Conservation (phyloP, 2,797 vertebrate genomes). For the Atherinosoma microstoma region DNA sequence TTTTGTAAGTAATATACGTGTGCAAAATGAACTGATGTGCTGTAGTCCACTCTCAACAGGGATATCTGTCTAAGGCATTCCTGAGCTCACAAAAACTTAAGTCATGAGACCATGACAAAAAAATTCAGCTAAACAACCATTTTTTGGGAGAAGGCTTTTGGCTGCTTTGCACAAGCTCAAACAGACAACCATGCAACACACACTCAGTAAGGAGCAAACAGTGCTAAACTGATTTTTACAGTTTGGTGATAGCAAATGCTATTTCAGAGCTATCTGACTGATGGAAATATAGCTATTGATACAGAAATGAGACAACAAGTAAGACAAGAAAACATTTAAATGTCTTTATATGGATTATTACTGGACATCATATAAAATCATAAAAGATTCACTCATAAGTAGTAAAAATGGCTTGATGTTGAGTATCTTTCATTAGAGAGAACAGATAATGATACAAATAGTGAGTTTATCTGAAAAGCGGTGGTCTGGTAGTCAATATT, state of each 20-base stretch:
- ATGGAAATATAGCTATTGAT: slow-evolving; percentile 49
- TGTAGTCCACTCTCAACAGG: slow-evolving; percentile 16
- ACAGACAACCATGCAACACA: background rate
- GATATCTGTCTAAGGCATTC: slow-evolving; percentile 46
- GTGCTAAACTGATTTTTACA: slow-evolving; percentile 11
- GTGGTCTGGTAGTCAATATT: background rate
- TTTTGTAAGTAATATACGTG: too few species aligned
- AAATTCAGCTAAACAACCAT: slow-evolving; percentile 29
- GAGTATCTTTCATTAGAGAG: slow-evolving; percentile 2
- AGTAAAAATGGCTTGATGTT: slow-evolving; percentile 3
- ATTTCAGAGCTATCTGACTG: slow-evolving; percentile 31
- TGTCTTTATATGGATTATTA: background rate
- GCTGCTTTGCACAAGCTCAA: slow-evolving; percentile 35
- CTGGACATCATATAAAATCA: background rate
- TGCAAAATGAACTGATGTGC: background rate
- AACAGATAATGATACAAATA: background rate
- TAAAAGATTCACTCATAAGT: background rate
- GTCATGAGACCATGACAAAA: slow-evolving; percentile 45
- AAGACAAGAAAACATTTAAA: slow-evolving; percentile 3
- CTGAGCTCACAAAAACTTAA: slow-evolving; percentile 31
- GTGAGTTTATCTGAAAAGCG: background rate
- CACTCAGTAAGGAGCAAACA: background rate
- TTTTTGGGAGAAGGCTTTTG: slow-evolving; percentile 8
- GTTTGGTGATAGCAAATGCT: slow-evolving; percentile 16
- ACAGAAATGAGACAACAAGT: slow-evolving; percentile 5